phyloP scores from a whole-genome alignment of 2,113 vertebrate genomes.

The Tiliqua scincoides region DNA sequence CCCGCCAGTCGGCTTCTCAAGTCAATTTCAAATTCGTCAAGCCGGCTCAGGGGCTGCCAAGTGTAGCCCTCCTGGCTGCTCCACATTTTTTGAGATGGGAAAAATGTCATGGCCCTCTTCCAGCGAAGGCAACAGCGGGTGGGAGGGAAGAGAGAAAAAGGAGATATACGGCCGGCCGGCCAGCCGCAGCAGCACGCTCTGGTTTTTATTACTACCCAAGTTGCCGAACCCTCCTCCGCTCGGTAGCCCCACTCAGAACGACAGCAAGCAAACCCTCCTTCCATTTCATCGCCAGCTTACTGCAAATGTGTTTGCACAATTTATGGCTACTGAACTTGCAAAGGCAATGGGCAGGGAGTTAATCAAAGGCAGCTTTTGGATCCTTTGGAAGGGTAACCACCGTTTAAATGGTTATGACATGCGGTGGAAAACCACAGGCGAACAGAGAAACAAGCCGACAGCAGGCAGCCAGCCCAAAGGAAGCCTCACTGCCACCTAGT shows the following conservation, averaged over 20 bases:
- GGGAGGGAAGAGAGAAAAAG: not conserved
- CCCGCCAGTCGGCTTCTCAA: not conserved
- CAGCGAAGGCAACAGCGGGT: slow-evolving; percentile 47
- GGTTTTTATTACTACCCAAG: slow-evolving; percentile 61
- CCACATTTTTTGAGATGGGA: slow-evolving; percentile 26
- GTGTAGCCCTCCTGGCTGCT: not conserved
- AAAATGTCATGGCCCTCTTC: slow-evolving; percentile 24
- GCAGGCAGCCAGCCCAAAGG: not conserved
- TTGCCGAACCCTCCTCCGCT: slow-evolving; percentile 55
- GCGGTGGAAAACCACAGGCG: slow-evolving; percentile 65
- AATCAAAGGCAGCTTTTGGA: slow-evolving; percentile 72
- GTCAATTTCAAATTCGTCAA: slow-evolving; percentile 32
- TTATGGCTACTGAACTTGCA: slow-evolving; percentile 68
- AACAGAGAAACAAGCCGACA: not conserved
- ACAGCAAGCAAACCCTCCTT: slow-evolving; percentile 26
- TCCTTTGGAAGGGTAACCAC: slow-evolving; percentile 67
- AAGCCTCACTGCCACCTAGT: not conserved
- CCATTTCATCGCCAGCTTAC: slow-evolving; percentile 69
- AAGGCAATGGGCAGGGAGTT: slow-evolving; percentile 66
- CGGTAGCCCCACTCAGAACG: slow-evolving; percentile 48
- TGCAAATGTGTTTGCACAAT: slow-evolving; percentile 66
- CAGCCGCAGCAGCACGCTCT: no score
- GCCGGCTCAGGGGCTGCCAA: not conserved
- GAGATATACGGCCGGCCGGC: no score
- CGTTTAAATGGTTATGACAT: slow-evolving; percentile 72